Percentiles rank a stretch among this genome's conserved stretches.
phyloP scores from a whole-genome alignment of 2,888 invertebrate genomes.

The Oligia strigilis region DNA sequence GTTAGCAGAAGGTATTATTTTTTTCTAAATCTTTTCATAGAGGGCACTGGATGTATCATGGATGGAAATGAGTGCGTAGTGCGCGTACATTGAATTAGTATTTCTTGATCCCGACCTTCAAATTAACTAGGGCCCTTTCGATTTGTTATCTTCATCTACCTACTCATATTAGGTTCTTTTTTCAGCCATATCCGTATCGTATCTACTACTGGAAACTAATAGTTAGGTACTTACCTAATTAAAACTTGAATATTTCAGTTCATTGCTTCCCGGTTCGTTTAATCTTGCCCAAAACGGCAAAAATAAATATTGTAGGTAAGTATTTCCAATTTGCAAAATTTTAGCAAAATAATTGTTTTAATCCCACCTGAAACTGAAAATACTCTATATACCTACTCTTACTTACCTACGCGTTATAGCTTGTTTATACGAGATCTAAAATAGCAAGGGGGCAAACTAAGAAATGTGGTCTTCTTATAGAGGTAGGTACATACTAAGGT shows the following conservation, averaged over 20 bases:
- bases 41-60: conserved; percentile 35
- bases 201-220: not conserved
- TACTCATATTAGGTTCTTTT: too few relatives aligned
- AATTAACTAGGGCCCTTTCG: not conserved
- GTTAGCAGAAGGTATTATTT: not conserved
- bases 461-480: not conserved
- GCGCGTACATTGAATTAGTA: not conserved
- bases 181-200: not conserved
- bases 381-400: too few relatives aligned
- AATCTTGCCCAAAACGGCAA: not conserved
- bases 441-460: not conserved
- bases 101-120: not conserved
- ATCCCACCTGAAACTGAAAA: too few relatives aligned
- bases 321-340: not conserved
- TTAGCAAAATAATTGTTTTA: not conserved
- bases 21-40: conserved; percentile 16
- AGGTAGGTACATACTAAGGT: not conserved
- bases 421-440: not conserved
- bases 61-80: not conserved
- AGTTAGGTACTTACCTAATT: not conserved
- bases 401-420: too few relatives aligned
- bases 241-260: not conserved
- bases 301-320: not conserved
- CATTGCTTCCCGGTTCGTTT: not conserved
- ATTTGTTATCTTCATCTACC: not conserved